Evolutionary conservation across 2,113 vertebrate species (phyloP).

Genomic region (Oryzias celebensis): DNA sequence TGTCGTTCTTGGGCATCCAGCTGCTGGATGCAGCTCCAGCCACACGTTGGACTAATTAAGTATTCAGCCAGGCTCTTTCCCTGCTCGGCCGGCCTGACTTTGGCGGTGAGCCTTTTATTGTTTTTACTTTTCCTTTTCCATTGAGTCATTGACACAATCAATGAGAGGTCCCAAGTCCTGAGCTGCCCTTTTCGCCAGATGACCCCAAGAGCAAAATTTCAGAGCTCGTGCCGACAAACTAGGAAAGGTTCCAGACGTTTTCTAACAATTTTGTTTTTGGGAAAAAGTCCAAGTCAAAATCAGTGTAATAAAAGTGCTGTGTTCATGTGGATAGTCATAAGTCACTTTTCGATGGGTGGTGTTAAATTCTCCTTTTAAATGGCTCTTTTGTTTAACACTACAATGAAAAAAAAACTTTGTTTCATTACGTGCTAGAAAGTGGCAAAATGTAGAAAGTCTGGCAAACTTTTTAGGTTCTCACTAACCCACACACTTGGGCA

Average conservation of each 20-base stretch:
- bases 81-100: slow-evolving; percentile 34
- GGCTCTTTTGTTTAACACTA: slow-evolving; percentile 10
- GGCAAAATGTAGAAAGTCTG: slow-evolving; percentile 18
- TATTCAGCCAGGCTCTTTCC: slow-evolving; percentile 34
- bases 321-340: slow-evolving; percentile 11
- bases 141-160: slow-evolving; percentile 64
- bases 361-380: slow-evolving; percentile 10
- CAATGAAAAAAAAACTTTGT: slow-evolving; percentile 6
- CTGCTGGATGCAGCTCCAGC: slow-evolving; percentile 21
- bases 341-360: slow-evolving; percentile 6
- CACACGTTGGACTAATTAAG: slow-evolving; percentile 69
- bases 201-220: slow-evolving; percentile 41
- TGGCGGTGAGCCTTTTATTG: slow-evolving; percentile 57
- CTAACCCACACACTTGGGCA: slow-evolving; percentile 33
- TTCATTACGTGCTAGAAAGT: slow-evolving; percentile 9
- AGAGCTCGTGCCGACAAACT: slow-evolving; percentile 34
- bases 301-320: slow-evolving; percentile 10
- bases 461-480: slow-evolving; percentile 6
- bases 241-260: slow-evolving; percentile 8
- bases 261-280: slow-evolving; percentile 11
- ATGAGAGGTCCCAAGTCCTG: slow-evolving; percentile 45
- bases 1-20: slow-evolving; percentile 51
- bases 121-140: slow-evolving; percentile 66
- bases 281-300: slow-evolving; percentile 28
- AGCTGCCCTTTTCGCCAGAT: slow-evolving; percentile 42